phyloP scores from a whole-genome alignment of 1,140 invertebrate species.

The Tetramorium simillimum region DNA sequence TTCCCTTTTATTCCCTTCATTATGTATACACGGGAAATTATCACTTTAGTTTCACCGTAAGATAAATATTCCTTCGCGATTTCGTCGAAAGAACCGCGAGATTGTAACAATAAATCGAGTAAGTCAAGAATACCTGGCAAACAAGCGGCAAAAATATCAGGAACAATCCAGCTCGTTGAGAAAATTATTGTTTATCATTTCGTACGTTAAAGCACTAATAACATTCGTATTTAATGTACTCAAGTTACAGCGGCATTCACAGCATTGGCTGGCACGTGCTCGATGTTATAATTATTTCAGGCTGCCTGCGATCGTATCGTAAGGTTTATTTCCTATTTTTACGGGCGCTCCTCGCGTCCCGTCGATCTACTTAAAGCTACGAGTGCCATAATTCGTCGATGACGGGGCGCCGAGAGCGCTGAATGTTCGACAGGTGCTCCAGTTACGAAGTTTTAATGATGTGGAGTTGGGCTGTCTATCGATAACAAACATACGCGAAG shows the following conservation, averaged over 20 bases:
- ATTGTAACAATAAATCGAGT: not conserved
- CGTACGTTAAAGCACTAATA: not conserved
- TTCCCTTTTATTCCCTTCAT: too few species aligned
- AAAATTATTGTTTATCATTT: conserved; percentile 9
- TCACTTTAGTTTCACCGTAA: not conserved
- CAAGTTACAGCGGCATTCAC: not conserved
- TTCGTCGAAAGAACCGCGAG: not conserved
- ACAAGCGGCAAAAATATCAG: not conserved
- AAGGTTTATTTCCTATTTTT: conserved; percentile 49
- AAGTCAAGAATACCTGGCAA: not conserved
- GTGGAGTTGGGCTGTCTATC: not conserved
- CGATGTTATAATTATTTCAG: conserved; percentile 38
- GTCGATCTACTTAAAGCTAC: conserved; percentile 10
- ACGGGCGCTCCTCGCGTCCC: not conserved
- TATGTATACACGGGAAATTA: not conserved
- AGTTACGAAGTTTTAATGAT: conserved; percentile 42
- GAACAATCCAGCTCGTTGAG: not conserved
- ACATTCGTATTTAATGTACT: not conserved
- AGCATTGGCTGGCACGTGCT: conserved; percentile 7
- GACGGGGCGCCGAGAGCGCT: not conserved
- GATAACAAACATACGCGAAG: not conserved
- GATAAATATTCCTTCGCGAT: not conserved
- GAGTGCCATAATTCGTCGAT: not conserved
- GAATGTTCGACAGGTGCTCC: conserved; percentile 29
- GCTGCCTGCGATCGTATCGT: not conserved